Base-by-base conservation (phyloP, 2,888 invertebrate genomes). In the Chloroclysta siterata region DNA sequence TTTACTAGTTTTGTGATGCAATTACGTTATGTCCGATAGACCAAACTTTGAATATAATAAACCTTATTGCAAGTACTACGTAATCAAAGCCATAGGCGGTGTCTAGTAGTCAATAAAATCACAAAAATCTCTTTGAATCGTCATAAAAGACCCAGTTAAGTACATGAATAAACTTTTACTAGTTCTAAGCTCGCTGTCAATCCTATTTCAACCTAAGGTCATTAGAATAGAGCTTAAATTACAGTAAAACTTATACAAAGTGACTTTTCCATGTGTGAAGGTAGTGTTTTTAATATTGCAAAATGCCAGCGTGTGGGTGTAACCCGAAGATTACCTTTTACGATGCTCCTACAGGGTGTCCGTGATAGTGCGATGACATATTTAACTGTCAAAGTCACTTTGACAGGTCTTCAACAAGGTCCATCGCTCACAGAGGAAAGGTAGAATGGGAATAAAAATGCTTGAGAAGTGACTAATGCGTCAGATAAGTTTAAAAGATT, bases 231-330 rank as follows among this genome's bases (percentile, higher is more conserved):
- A 28, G 56, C 28, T 47, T 17, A 48, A 1, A 41, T 41, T 48
- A 22, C 48, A 36, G 2, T 42, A 8, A 7, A 48, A 14, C 2
- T 11, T 10, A 28, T 50, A n/a, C 15, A n/a, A 17, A 48, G 56
- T 48, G 56, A 56, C 10, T 11, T 8, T 7, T 53, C 13, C 39
- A 11, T 33, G 56, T 50, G 41, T 42, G 29, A 14, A 60, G 28
- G 47, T 41, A 54, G 51, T 44, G 55, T 59, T 53, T 60, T 53
- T 62, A 54, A 56, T 52, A 52, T 62, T 56, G 62, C 62, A 47
- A 62, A 61, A 62, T 62, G 41, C 46, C 53, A 2, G 15, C 17
- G 60, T 46, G 58, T 63, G 58, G 59, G 63, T 39, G 39, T 33
- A 41, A 46, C 50, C 36, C 0, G 28, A 22, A 56, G 41, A 52